These are phyloP conservation scores for Hydrotaea cyrtoneurina DNA, from an alignment of 2,888 invertebrate species.

Conservation along the genomic window DNA sequence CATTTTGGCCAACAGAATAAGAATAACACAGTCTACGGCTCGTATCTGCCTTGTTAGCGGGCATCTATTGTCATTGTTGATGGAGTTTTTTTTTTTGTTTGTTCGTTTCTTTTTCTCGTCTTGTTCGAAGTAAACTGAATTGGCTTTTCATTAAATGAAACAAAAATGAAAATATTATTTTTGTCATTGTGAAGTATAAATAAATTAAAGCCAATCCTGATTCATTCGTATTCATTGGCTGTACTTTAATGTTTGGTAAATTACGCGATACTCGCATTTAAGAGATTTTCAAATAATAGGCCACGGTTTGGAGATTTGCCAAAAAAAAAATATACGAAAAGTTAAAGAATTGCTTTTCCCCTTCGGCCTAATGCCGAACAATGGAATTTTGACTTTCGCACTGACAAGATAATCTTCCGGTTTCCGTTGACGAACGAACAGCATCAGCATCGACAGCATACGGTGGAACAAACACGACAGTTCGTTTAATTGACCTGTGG, in stretches of 20 bases:
- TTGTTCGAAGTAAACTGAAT: not conserved
- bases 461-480: not conserved
- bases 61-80: slow-evolving; percentile 34
- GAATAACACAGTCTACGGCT: not conserved
- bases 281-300: slow-evolving; percentile 47
- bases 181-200: not conserved
- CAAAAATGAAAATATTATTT: slow-evolving; percentile 26
- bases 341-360: slow-evolving; percentile 11
- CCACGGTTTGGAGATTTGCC: slow-evolving; percentile 51
- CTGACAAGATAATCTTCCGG: slow-evolving; percentile 67
- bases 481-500: too few species aligned
- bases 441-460: slow-evolving; percentile 35
- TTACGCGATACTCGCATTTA: slow-evolving; percentile 19
- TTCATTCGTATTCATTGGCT: slow-evolving; percentile 58
- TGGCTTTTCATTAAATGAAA: slow-evolving; percentile 31
- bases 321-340: slow-evolving; percentile 36
- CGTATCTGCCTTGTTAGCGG: slow-evolving; percentile 56
- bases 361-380: slow-evolving; percentile 55
- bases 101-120: not conserved
- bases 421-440: slow-evolving; percentile 56
- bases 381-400: slow-evolving; percentile 61
- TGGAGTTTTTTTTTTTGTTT: not conserved
- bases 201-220: not conserved
- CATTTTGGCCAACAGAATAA: slow-evolving; percentile 50
- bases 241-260: slow-evolving; percentile 33